These are phyloP conservation scores for Cephus cinctus DNA, from an alignment of 1,140 invertebrate genomes.

Conservation along the genomic window DNA sequence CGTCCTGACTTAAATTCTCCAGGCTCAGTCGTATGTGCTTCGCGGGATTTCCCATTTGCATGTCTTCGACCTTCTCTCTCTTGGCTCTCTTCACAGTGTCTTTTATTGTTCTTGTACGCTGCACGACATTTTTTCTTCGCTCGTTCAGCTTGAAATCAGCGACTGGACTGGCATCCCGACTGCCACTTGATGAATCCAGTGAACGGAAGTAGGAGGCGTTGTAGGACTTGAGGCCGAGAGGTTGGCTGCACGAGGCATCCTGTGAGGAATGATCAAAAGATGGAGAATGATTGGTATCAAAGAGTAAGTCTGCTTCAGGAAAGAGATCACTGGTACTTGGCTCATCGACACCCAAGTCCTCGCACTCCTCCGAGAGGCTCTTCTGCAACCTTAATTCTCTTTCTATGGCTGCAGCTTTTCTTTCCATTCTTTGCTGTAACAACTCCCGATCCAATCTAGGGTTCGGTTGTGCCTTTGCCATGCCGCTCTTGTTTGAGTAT, in stretches of 20 bases:
- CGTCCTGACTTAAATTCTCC: conserved; percentile 49
- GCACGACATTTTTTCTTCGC: conserved; percentile 37
- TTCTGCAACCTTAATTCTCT: conserved; percentile 65
- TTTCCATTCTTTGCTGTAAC: conserved; percentile 43
- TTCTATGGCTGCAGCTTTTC: conserved; percentile 58
- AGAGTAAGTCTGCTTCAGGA: conserved; percentile 71
- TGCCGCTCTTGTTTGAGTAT: conserved; percentile 39
- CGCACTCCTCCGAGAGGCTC: conserved; percentile 73
- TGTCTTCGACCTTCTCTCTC: conserved; percentile 32
- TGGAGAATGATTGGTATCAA: conserved; percentile 60
- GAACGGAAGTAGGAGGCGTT: conserved; percentile 43
- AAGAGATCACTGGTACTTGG: conserved; percentile 75
- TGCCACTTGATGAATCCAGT: conserved; percentile 47
- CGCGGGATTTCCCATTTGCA: conserved; percentile 20
- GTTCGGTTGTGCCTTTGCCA: conserved; percentile 28
- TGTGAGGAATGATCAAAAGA: conserved; percentile 52
- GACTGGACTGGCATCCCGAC: conserved; percentile 45
- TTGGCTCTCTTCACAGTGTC: conserved; percentile 34
- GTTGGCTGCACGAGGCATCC: conserved; percentile 49
- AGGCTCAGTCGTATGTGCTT: conserved; percentile 42
- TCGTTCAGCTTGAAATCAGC: conserved; percentile 34
- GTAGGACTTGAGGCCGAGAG: conserved; percentile 39
- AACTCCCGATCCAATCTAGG: conserved; percentile 39
- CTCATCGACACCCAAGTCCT: conserved; percentile 74
- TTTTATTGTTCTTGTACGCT: conserved; percentile 36